A percentile compares a stretch with the other conserved stretches of the same genome.
Conservation (phyloP, 2,888 invertebrate species). For the Blastobasis adustella region DNA sequence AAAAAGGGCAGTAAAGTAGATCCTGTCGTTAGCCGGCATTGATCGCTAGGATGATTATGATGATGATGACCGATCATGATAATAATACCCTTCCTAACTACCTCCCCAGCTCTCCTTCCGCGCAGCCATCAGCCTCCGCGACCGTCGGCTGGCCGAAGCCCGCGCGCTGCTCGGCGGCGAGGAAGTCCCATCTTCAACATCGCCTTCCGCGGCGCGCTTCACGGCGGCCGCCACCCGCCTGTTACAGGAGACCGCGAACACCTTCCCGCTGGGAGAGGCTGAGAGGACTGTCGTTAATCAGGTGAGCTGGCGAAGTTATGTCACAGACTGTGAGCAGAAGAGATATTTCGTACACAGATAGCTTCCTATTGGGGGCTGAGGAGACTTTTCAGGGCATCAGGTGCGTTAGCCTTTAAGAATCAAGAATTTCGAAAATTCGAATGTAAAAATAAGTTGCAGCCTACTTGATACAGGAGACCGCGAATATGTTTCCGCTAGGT, state of each 20-base stretch:
- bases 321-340: no score
- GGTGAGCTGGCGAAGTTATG: conserved; percentile 32
- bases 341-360: no score
- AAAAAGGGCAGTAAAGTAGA: neutral
- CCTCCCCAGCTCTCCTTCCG: conserved; percentile 57
- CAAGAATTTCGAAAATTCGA: no score
- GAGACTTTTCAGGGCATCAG: no score
- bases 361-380: no score
- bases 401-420: no score
- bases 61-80: no score
- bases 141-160: conserved; percentile 82
- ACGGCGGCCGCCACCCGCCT: conserved; percentile 77
- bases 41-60: no score
- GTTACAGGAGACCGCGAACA: conserved; percentile 80
- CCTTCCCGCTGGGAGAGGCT: conserved; percentile 80
- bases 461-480: conserved; percentile 81
- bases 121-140: conserved; percentile 76
- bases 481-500: conserved; percentile 80
- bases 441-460: no score
- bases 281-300: conserved; percentile 79
- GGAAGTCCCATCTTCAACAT: conserved; percentile 41
- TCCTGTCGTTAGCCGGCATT: no score
- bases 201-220: conserved; percentile 59
- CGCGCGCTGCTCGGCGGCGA: conserved; percentile 76
- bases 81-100: neutral